Evolutionary conservation across 2,888 invertebrate species (phyloP).

Genomic region (Tetranychus piercei): DNA sequence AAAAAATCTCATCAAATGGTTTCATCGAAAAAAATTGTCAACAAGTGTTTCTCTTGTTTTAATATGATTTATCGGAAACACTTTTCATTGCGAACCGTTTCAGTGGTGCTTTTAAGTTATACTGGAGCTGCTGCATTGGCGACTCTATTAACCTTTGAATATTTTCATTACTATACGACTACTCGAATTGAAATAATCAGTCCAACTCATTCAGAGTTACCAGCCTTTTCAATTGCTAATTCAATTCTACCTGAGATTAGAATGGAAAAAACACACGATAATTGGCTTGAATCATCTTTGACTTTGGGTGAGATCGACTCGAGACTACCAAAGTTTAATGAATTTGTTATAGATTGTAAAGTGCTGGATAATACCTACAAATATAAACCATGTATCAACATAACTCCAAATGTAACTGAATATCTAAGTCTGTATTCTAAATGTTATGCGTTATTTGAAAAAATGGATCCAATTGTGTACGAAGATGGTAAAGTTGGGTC

Average conservation of each 20-base stretch:
- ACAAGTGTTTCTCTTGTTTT: too few relatives aligned
- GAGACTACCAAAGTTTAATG: neutral
- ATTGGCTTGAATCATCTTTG: neutral
- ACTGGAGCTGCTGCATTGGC: neutral
- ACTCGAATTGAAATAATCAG: neutral
- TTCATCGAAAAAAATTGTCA: too few relatives aligned
- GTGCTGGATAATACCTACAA: neutral
- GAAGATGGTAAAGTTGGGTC: neutral
- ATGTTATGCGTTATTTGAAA: slow-evolving; percentile 2
- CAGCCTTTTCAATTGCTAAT: neutral
- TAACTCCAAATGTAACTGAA: neutral
- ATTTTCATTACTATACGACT: neutral
- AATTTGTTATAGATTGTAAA: neutral
- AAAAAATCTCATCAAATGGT: too few relatives aligned
- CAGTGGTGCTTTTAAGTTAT: neutral
- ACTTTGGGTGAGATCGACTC: neutral
- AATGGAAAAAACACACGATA: neutral
- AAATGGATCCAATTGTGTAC: neutral
- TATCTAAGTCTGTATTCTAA: neutral
- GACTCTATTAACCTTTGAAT: neutral
- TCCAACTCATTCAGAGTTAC: neutral
- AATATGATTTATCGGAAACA: too few relatives aligned
- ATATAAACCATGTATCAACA: neutral
- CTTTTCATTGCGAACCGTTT: too few relatives aligned
- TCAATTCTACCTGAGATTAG: neutral